These are phyloP conservation scores for Drosophila pseudoobscura DNA, from an alignment of 1,140 invertebrate genomes.

Conservation along the genomic window DNA sequence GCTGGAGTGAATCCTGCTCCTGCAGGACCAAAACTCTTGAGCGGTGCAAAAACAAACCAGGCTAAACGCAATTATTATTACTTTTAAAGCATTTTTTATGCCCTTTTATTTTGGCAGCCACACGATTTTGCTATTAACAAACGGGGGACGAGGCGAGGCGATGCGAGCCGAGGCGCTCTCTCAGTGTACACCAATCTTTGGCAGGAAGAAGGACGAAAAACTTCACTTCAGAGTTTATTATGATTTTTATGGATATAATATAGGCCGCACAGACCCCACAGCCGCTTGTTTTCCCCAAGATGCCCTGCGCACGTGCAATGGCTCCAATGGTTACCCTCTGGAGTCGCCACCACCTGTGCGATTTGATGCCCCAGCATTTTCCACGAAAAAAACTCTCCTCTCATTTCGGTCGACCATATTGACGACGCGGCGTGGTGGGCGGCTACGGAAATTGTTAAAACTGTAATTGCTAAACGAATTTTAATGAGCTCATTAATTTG, in stretches of 20 bases:
- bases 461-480: slow-evolving; percentile 83
- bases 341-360: slow-evolving; percentile 70
- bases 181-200: slow-evolving; percentile 52
- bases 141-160: background rate
- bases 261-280: slow-evolving; percentile 36
- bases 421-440: slow-evolving; percentile 10
- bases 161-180: no score
- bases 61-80: slow-evolving; percentile 80
- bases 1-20: slow-evolving; percentile 23
- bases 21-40: background rate
- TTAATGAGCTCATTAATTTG: slow-evolving; percentile 83
- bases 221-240: slow-evolving; percentile 58
- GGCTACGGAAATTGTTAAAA: slow-evolving; percentile 78
- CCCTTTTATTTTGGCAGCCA: slow-evolving; percentile 71
- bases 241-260: slow-evolving; percentile 79
- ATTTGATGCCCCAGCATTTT: slow-evolving; percentile 63
- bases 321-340: slow-evolving; percentile 11
- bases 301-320: slow-evolving; percentile 50
- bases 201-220: slow-evolving; percentile 19
- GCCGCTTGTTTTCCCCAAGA: background rate
- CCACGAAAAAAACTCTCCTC: slow-evolving; percentile 7
- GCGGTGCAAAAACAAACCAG: slow-evolving; percentile 39
- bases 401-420: slow-evolving; percentile 43
- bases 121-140: slow-evolving; percentile 76
- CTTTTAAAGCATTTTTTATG: slow-evolving; percentile 80